phyloP scores from a whole-genome alignment of 2,113 vertebrate species.

The Ammodytes marinus region DNA sequence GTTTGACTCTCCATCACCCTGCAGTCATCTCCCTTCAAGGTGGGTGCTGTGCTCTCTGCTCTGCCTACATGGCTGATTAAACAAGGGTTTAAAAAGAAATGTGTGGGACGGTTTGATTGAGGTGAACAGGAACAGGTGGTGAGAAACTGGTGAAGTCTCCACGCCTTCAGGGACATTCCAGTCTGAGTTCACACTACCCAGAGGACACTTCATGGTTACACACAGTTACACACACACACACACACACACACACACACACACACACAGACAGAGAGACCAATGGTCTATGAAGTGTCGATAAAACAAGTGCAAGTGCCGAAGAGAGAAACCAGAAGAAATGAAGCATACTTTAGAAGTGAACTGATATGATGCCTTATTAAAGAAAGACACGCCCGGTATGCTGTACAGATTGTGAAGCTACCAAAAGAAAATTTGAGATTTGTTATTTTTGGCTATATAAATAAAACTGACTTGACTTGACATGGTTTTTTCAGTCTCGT shows the following conservation, averaged over 20 bases:
- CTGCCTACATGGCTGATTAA: constrained; percentile 28
- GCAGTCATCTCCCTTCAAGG: constrained; percentile 17
- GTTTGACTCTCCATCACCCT: constrained; percentile 18
- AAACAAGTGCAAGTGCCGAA: constrained; percentile 8
- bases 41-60: neutral
- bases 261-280: neutral
- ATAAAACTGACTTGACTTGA: too few relatives aligned
- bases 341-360: neutral
- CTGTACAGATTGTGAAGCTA: too few relatives aligned
- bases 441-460: too few relatives aligned
- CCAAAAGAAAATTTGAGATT: too few relatives aligned
- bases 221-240: neutral
- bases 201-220: constrained; percentile 6
- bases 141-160: constrained; percentile 43
- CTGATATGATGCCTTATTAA: neutral
- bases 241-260: neutral
- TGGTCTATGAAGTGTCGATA: neutral
- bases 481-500: neutral
- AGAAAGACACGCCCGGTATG: neutral
- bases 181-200: constrained; percentile 31
- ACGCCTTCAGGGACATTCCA: constrained; percentile 73
- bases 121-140: constrained; percentile 50
- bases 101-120: constrained; percentile 29
- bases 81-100: constrained; percentile 44
- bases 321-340: neutral